phyloP scores from a whole-genome alignment of 1,140 invertebrate species.

The Monochamus saltuarius region DNA sequence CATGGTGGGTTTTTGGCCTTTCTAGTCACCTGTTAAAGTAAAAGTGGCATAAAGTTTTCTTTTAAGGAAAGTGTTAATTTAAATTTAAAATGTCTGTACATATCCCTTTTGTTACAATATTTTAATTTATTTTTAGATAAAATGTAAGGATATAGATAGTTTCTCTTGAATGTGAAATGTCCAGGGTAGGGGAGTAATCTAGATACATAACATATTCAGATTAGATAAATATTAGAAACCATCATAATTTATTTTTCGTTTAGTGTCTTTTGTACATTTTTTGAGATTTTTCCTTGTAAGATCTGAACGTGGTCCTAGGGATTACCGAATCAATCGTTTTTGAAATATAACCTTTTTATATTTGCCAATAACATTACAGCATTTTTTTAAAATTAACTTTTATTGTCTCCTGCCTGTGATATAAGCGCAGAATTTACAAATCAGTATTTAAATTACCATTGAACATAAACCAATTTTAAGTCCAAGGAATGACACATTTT shows the following conservation, averaged over 20 bases:
- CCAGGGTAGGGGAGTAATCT: slow-evolving; percentile 18
- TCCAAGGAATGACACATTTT: slow-evolving; percentile 3
- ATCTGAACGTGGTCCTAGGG: not conserved
- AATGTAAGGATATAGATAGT: slow-evolving; percentile 16
- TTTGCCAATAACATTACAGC: no score
- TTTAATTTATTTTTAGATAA: slow-evolving; percentile 18
- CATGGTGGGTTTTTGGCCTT: not conserved
- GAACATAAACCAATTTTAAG: not conserved
- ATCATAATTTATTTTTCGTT: not conserved
- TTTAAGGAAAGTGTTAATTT: not conserved
- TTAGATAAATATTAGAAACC: slow-evolving; percentile 6
- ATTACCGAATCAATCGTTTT: not conserved
- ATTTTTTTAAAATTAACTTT: not conserved
- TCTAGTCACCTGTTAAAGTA: not conserved
- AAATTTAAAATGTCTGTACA: slow-evolving; percentile 18
- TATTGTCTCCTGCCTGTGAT: slow-evolving; percentile 9
- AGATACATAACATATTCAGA: slow-evolving; percentile 1
- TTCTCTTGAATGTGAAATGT: slow-evolving; percentile 18
- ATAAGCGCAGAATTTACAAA: slow-evolving; percentile 11
- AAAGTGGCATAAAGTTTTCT: not conserved
- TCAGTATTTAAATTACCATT: slow-evolving; percentile 2
- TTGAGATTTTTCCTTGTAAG: no score
- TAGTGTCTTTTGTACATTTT: not conserved
- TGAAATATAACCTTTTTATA: not conserved
- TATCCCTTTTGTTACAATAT: slow-evolving; percentile 13